A percentile compares a stretch with the other conserved stretches of the same genome.
These are phyloP conservation scores for Drosophila crucigera DNA, from an alignment of 2,888 invertebrate species.

Conservation along the genomic window DNA sequence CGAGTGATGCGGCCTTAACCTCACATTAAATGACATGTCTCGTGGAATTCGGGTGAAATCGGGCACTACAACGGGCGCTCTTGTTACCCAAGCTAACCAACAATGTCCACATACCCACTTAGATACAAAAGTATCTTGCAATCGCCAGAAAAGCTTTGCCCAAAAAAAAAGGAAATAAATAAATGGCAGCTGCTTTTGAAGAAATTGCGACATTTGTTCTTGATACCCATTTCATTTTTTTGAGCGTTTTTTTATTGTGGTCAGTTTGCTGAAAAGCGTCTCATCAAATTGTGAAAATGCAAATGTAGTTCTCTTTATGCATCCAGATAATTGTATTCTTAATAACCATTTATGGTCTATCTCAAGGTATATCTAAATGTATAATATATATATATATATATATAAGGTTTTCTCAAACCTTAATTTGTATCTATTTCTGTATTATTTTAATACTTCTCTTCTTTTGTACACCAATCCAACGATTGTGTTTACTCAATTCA, in stretches of 20 bases:
- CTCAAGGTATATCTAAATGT: no score
- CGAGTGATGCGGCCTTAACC: slow-evolving; percentile 30
- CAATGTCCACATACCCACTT: slow-evolving; percentile 11
- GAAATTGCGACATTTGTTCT: slow-evolving; percentile 61
- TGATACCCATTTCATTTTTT: slow-evolving; percentile 25
- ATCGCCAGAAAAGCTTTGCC: slow-evolving; percentile 30
- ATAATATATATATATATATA: no score
- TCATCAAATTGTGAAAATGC: background rate
- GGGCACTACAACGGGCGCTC: slow-evolving; percentile 43
- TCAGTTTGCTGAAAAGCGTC: slow-evolving; percentile 9
- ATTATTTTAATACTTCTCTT: background rate
- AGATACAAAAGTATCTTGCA: slow-evolving; percentile 46
- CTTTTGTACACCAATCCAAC: background rate
- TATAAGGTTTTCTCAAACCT: background rate
- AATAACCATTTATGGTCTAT: no score
- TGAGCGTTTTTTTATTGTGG: slow-evolving; percentile 2
- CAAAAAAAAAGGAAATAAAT: slow-evolving; percentile 3
- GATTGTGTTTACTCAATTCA: background rate
- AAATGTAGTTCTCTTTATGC: background rate
- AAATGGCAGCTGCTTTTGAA: slow-evolving; percentile 34
- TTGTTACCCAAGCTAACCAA: slow-evolving; percentile 6
- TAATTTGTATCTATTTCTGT: background rate
- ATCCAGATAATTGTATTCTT: background rate
- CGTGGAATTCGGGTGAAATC: slow-evolving; percentile 70
- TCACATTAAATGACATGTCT: slow-evolving; percentile 35